Conservation (phyloP, 2,888 invertebrate species). For the Seira musarum region DNA sequence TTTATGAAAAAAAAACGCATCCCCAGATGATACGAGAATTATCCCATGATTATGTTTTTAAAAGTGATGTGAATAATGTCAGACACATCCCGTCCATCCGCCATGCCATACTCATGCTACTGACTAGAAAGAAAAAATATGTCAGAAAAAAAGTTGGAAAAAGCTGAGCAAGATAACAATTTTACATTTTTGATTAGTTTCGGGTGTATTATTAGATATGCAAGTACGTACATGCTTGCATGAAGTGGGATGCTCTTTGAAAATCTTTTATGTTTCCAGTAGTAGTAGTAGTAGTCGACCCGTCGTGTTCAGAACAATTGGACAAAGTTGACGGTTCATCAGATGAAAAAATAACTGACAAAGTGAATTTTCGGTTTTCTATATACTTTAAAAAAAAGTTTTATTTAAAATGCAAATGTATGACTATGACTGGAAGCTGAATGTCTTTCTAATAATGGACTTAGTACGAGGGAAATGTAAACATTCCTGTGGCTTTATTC, state of each 20-base stretch:
- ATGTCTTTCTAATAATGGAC: no score
- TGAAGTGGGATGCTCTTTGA: neutral
- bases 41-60: conserved; percentile 58
- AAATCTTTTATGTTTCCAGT: neutral
- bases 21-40: conserved; percentile 54
- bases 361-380: conserved; percentile 9
- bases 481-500: no score
- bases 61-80: conserved; percentile 47
- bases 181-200: conserved; percentile 34
- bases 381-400: no score
- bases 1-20: conserved; percentile 35
- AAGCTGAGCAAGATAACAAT: no score
- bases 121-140: conserved; percentile 17
- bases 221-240: conserved; percentile 15
- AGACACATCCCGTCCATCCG: conserved; percentile 56
- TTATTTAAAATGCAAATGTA: no score
- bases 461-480: no score
- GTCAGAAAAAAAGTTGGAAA: conserved; percentile 18
- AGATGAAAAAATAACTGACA: conserved; percentile 38
- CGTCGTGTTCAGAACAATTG: no score
- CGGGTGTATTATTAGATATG: neutral
- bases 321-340: conserved; percentile 19
- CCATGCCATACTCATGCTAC: conserved; percentile 18
- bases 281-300: neutral
- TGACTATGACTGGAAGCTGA: no score